Percentiles rank a stretch among this genome's conserved stretches.
These are phyloP conservation scores for Amblyjoppa proteus DNA, from an alignment of 2,888 invertebrate species.

Conservation along the genomic window DNA sequence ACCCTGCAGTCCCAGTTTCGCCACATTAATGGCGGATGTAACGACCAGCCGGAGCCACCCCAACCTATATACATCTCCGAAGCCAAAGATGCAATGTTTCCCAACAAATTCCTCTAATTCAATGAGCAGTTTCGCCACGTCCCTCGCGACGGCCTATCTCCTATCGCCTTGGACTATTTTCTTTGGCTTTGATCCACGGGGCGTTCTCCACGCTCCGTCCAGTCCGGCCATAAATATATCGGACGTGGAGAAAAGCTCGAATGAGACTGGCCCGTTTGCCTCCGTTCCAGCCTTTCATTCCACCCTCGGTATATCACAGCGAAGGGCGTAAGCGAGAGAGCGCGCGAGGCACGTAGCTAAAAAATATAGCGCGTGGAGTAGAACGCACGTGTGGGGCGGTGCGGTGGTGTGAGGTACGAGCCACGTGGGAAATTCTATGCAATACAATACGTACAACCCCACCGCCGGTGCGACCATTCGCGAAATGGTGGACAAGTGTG, in stretches of 20 bases:
- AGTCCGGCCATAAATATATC: conserved; percentile 59
- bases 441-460: conserved; percentile 54
- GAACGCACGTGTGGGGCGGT: not conserved
- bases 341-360: conserved; percentile 42
- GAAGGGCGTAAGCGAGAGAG: conserved; percentile 36
- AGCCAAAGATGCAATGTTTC: not conserved
- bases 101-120: conserved; percentile 45
- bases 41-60: not conserved
- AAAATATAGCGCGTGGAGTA: conserved; percentile 50
- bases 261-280: conserved; percentile 49
- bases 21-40: not conserved
- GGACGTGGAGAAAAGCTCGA: conserved; percentile 62
- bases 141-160: not conserved
- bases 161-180: conserved; percentile 18
- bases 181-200: conserved; percentile 36
- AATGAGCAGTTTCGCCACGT: conserved; percentile 28
- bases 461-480: conserved; percentile 55
- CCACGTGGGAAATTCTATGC: conserved; percentile 70
- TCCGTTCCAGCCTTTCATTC: conserved; percentile 42
- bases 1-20: too few species aligned
- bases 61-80: not conserved
- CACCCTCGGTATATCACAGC: conserved; percentile 42
- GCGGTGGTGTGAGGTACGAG: conserved; percentile 48
- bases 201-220: conserved; percentile 21
- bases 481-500: conserved; percentile 52